phyloP scores from a whole-genome alignment of 1,140 invertebrate species.

The Leptinotarsa lineolata region DNA sequence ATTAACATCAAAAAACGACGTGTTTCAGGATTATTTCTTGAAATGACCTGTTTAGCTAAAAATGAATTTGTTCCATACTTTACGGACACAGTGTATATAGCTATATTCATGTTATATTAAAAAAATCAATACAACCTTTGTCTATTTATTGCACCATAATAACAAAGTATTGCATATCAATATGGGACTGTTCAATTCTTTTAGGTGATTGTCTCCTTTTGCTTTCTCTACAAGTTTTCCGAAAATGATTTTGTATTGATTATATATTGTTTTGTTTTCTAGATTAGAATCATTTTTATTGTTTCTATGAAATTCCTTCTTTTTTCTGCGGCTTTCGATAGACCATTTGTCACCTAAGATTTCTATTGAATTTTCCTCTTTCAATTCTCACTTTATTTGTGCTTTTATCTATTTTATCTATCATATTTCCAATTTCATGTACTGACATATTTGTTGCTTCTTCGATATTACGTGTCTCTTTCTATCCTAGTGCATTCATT shows the following conservation, averaged over 20 bases:
- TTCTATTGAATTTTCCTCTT: conserved; percentile 7
- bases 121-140: no score
- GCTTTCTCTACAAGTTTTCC: conserved; percentile 15
- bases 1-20: no score
- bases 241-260: neutral
- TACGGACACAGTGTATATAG: no score
- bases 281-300: conserved; percentile 4
- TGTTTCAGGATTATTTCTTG: no score
- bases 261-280: conserved; percentile 11
- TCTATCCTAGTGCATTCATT: conserved; percentile 17
- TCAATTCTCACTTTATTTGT: conserved; percentile 4
- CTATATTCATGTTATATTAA: no score
- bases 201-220: no score
- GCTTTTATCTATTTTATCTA: neutral
- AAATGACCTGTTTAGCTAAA: no score
- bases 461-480: conserved; percentile 5
- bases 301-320: conserved; percentile 14
- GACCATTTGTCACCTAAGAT: conserved; percentile 9
- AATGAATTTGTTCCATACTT: no score
- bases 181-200: neutral
- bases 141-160: no score
- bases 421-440: conserved; percentile 13
- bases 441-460: conserved; percentile 14
- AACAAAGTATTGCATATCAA: no score
- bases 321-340: conserved; percentile 7